Evolutionary conservation across 2,888 invertebrate species (phyloP).

Genomic region (Cephalotes varians): DNA sequence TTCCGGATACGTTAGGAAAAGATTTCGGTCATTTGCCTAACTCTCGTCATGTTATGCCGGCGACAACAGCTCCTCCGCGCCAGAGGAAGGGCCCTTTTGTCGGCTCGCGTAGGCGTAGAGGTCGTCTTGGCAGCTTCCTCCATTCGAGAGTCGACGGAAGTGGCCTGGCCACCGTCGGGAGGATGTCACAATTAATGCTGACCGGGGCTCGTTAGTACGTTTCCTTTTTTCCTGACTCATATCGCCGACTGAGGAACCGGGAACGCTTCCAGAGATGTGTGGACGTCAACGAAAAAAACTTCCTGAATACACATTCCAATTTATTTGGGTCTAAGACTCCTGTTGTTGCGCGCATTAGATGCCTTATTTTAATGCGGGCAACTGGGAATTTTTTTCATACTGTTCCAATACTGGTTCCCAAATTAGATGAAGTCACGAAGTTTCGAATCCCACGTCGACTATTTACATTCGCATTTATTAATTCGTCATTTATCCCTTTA

Average conservation of each 20-base stretch:
- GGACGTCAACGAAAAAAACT: not conserved
- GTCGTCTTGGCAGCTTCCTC: conserved; percentile 84
- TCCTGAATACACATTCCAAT: not conserved
- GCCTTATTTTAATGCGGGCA: too few species aligned
- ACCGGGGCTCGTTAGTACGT: conserved; percentile 83
- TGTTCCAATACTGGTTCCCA: too few species aligned
- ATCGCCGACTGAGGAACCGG: conserved; percentile 64
- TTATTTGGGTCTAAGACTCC: not conserved
- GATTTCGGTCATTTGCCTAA: conserved; percentile 33
- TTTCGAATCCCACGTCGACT: not conserved
- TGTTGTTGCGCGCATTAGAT: not conserved
- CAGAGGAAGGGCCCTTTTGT: conserved; percentile 72
- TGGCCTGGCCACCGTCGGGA: conserved; percentile 77
- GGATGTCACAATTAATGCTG: conserved; percentile 85
- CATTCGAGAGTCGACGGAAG: conserved; percentile 76
- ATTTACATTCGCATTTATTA: not conserved
- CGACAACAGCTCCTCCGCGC: not conserved
- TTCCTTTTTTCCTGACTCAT: conserved; percentile 84
- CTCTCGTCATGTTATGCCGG: not conserved
- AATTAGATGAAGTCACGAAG: not conserved
- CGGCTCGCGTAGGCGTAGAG: conserved; percentile 81
- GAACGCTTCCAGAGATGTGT: conserved; percentile 7
- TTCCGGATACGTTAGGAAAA: not conserved
- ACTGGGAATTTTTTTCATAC: not conserved
- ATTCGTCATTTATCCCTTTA: not conserved